These are phyloP conservation scores for Cotesia typhae DNA, from an alignment of 1,140 invertebrate genomes.

Conservation along the genomic window DNA sequence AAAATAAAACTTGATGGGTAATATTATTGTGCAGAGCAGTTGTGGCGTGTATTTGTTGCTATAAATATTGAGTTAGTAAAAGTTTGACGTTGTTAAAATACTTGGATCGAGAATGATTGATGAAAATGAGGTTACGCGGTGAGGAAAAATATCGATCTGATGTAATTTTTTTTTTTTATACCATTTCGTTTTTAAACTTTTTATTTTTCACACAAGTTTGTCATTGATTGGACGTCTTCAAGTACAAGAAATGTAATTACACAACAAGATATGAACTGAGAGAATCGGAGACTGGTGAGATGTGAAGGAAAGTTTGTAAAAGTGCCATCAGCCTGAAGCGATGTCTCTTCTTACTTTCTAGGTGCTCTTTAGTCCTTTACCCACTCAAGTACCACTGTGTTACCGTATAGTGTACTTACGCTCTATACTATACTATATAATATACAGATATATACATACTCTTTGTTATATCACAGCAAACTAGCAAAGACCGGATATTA, in stretches of 20 bases:
- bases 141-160: no score
- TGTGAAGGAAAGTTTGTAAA: conserved; percentile 11
- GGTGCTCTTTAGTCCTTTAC: not conserved
- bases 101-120: no score
- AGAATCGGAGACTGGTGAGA: not conserved
- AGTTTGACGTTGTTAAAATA: no score
- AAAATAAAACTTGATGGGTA: no score
- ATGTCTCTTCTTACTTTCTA: conserved; percentile 9
- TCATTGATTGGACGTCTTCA: no score
- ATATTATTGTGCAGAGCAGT: no score
- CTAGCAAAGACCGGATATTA: conserved; percentile 34
- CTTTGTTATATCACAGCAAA: conserved; percentile 17
- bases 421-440: not conserved
- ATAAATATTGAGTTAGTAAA: no score
- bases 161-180: no score
- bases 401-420: conserved; percentile 7
- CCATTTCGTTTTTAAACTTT: no score
- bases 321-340: conserved; percentile 8
- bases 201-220: no score
- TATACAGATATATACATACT: not conserved
- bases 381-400: not conserved
- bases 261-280: not conserved
- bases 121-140: no score
- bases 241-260: not conserved
- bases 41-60: no score